Evolutionary conservation across 2,888 invertebrate genomes (phyloP).

Genomic region (Drosophila rubida): DNA sequence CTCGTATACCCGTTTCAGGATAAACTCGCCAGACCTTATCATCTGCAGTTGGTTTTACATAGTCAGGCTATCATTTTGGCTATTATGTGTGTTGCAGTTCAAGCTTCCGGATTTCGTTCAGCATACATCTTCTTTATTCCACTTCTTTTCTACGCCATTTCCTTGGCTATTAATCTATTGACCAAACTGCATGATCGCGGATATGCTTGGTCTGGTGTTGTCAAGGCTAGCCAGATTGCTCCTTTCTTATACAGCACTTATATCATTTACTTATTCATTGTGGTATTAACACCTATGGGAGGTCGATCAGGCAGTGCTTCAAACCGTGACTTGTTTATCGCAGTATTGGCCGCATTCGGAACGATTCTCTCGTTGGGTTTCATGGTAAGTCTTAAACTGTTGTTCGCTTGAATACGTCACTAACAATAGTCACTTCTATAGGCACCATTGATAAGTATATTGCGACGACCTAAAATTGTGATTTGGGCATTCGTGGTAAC

Average conservation of each 20-base stretch:
- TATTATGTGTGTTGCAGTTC: constrained; percentile 59
- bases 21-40: constrained; percentile 65
- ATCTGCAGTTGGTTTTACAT: constrained; percentile 80
- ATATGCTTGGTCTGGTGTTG: constrained; percentile 72
- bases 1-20: constrained; percentile 55
- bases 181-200: constrained; percentile 75
- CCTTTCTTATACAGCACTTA: constrained; percentile 85
- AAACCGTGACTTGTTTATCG: constrained; percentile 87
- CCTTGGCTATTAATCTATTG: constrained; percentile 75
- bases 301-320: constrained; percentile 84
- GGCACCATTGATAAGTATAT: constrained; percentile 59
- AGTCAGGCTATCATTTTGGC: constrained; percentile 77
- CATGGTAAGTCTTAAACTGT: constrained; percentile 64
- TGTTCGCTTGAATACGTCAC: not conserved
- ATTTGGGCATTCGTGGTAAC: constrained; percentile 34
- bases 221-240: constrained; percentile 83
- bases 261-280: constrained; percentile 84
- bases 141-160: constrained; percentile 73
- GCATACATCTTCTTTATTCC: constrained; percentile 77
- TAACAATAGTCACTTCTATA: not conserved
- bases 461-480: constrained; percentile 54
- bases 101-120: constrained; percentile 71
- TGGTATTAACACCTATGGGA: constrained; percentile 87
- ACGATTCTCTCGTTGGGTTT: constrained; percentile 81
- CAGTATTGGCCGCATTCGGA: constrained; percentile 81